phyloP scores from a whole-genome alignment of 2,113 vertebrate genomes.

The Macrotus californicus region DNA sequence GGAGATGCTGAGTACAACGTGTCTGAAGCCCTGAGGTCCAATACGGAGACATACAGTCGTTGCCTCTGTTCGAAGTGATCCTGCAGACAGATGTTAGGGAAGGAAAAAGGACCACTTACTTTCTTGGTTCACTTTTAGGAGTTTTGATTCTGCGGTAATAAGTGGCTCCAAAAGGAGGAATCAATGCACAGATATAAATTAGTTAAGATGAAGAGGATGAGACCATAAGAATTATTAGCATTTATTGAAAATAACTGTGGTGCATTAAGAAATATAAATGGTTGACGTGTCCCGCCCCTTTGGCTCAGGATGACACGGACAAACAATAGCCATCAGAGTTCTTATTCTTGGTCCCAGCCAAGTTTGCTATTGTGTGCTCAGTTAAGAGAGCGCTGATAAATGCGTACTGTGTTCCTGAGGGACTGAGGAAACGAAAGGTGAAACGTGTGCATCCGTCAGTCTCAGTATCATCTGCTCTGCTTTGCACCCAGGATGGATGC shows the following conservation, averaged over 20 bases:
- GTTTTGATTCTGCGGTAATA: neutral
- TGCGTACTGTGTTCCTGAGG: accelerated
- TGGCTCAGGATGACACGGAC: neutral
- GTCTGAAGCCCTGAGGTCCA: conserved; percentile 15
- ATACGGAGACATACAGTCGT: accelerated
- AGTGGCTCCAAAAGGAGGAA: neutral
- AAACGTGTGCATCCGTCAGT: accelerated
- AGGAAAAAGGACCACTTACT: neutral
- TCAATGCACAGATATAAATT: neutral
- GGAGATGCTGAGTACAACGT: neutral
- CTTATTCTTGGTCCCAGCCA: neutral
- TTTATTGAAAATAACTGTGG: neutral
- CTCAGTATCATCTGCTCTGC: neutral
- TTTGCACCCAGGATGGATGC: neutral
- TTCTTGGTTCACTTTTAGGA: neutral
- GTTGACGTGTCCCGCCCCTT: neutral
- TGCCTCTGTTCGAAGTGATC: neutral
- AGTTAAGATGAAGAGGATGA: neutral
- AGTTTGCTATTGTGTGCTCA: neutral
- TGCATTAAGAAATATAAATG: neutral
- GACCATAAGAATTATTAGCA: neutral
- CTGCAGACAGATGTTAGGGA: neutral
- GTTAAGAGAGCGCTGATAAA: neutral
- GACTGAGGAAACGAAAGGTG: accelerated
- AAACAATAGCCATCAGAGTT: too few relatives aligned